Base-by-base conservation (phyloP, 2,888 invertebrate genomes). In the Amiota mariae region DNA sequence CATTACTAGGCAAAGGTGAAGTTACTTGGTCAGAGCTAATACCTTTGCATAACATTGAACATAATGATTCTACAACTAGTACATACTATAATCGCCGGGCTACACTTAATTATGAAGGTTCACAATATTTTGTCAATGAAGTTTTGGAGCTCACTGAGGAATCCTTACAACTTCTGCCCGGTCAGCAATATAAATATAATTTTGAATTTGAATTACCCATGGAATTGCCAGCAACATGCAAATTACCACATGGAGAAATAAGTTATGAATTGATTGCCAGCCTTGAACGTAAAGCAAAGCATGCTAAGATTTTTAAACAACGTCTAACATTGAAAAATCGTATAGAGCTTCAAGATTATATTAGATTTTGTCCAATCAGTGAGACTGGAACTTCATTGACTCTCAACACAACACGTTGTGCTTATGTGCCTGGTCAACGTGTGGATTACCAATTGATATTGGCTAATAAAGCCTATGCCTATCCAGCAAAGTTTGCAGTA, bases 361-460 rank as follows among this genome's bases (percentile, higher is more conserved):
- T 6, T 2, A 20, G 10, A 36, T 64, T 10, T 46, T 24, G 36
- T 11, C 15, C 11, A 3, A 59, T 18, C 20, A 15, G 11, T 15
- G 18, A 15, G 15, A 15, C 49, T 24, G 51, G 51, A 1, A 24
- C 51, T 49, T 13, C 6, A 6, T 36, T 76, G 20, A 11, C 46
- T 0, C 76, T 84, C 0, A 57, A 18, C n/a, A 48, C 85, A n/a
- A 67, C 80, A 1, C 82, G 83, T 51, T 82, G 75, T 70, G 76
- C 80, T 9, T 85, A 75, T 72, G 85, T 80, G 66, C 86, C 86
- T 0, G 87, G 87, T 0, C 86, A 86, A 54, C 68, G 49, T 11
- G 75, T 86, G 6, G 36, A 46, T 59, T 85, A 75, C 72, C 71
- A 72, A 12, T 46, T 85, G 59, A n/a, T 59, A 0, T n/a, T 68